phyloP scores from a whole-genome alignment of 2,888 invertebrate species.

The Bembecia ichneumoniformis region DNA sequence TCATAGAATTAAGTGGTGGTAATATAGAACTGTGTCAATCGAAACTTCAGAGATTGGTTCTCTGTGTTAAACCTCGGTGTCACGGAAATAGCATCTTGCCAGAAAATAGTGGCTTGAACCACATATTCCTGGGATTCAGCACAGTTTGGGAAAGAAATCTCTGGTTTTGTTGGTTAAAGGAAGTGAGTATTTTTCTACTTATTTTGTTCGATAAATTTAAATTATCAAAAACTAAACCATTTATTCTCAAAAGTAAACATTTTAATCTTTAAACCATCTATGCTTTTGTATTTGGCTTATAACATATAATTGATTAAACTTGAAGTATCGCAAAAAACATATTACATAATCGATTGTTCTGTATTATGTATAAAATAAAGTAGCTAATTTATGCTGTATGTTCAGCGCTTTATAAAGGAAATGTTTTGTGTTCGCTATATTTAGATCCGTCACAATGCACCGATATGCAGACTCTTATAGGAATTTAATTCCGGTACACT shows the following conservation, averaged over 20 bases:
- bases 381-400: too few species aligned
- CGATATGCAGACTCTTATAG: constrained; percentile 22
- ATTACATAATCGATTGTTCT: too few species aligned
- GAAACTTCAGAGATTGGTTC: constrained; percentile 54
- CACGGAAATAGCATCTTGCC: constrained; percentile 36
- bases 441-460: constrained; percentile 1
- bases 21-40: constrained; percentile 55
- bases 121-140: constrained; percentile 76
- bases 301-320: too few species aligned
- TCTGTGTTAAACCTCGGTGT: constrained; percentile 57
- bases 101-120: constrained; percentile 49
- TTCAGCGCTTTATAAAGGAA: too few species aligned
- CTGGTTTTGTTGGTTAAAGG: constrained; percentile 76
- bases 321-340: too few species aligned
- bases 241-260: too few species aligned
- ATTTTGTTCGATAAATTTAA: too few species aligned
- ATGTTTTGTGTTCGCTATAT: not conserved
- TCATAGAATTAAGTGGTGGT: constrained; percentile 57
- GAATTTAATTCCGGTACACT: constrained; percentile 64
- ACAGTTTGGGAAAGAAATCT: constrained; percentile 77
- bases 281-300: too few species aligned
- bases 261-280: too few species aligned
- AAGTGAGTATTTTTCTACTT: constrained; percentile 33
- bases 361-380: too few species aligned
- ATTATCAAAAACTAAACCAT: too few species aligned